Conservation (phyloP, 2,113 vertebrate species). For the Myotis yumanensis region DNA sequence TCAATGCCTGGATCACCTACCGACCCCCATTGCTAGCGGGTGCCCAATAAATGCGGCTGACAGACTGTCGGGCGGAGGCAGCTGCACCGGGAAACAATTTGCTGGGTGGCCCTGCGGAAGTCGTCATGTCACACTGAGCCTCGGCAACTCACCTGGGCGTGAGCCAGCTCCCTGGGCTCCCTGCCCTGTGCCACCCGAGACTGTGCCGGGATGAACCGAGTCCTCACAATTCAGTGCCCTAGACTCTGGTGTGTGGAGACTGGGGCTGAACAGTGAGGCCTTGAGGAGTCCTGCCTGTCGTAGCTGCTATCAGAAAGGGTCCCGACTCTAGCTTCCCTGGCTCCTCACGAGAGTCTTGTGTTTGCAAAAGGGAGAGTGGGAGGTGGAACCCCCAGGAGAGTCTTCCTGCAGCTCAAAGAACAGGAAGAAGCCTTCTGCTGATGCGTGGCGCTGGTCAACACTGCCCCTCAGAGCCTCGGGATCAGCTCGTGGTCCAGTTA, state of each 20-base stretch:
- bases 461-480: not conserved
- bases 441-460: not conserved
- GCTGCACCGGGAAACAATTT: not conserved
- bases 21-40: constrained; percentile 34
- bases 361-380: not conserved
- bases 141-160: not conserved
- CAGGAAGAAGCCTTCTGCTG: not conserved
- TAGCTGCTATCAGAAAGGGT: not conserved
- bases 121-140: constrained; percentile 45
- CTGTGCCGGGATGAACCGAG: not conserved
- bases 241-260: not conserved
- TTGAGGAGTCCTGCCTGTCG: not conserved
- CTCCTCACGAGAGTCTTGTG: not conserved
- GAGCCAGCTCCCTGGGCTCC: not conserved
- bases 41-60: constrained; percentile 28
- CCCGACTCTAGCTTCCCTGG: not conserved
- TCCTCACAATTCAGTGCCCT: not conserved
- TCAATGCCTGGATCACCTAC: constrained; percentile 56
- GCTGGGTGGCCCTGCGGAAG: not conserved
- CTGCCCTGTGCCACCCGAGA: not conserved
- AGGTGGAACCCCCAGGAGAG: not conserved
- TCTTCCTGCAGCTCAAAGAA: not conserved
- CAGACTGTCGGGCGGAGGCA: constrained; percentile 53
- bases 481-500: not conserved
- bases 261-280: not conserved